phyloP scores from a whole-genome alignment of 37 sponge, comb jelly and placozoan genomes.

The Lycopodina hypogea region DNA sequence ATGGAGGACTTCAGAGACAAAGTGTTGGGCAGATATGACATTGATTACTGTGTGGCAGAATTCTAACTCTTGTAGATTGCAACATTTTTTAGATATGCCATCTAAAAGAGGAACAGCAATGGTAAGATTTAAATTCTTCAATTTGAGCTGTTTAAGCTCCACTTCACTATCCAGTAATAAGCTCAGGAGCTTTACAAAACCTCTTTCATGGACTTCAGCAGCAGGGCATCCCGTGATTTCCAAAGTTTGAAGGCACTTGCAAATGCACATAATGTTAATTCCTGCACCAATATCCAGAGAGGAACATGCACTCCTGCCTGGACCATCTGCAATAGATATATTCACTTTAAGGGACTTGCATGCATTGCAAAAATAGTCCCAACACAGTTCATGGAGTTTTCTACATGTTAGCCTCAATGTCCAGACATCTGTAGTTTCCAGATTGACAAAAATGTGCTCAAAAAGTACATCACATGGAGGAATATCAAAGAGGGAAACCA shows the following conservation, averaged over 20 bases:
- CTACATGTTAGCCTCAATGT: constrained; percentile 17
- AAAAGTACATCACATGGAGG: constrained; percentile 36
- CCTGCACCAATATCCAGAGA: constrained; percentile 1
- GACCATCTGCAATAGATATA: neutral
- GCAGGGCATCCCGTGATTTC: neutral
- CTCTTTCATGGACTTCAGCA: neutral
- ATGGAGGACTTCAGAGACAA: neutral
- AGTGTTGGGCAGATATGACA: neutral
- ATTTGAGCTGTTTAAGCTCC: neutral
- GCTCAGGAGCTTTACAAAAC: neutral
- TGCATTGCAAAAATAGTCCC: constrained; percentile 2
- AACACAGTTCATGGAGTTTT: constrained; percentile 1
- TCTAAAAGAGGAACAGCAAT: neutral
- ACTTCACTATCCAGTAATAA: neutral
- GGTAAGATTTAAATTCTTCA: neutral
- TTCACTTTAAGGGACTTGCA: neutral
- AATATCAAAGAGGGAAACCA: constrained; percentile 9
- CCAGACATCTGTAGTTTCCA: constrained; percentile 29
- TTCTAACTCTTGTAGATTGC: neutral
- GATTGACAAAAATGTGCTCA: constrained; percentile 17
- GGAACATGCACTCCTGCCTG: neutral
- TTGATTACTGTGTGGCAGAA: neutral
- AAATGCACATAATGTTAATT: neutral
- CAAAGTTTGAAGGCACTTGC: neutral
- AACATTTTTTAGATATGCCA: neutral